phyloP scores from a whole-genome alignment of 2,113 vertebrate species.

The Lota lota region DNA sequence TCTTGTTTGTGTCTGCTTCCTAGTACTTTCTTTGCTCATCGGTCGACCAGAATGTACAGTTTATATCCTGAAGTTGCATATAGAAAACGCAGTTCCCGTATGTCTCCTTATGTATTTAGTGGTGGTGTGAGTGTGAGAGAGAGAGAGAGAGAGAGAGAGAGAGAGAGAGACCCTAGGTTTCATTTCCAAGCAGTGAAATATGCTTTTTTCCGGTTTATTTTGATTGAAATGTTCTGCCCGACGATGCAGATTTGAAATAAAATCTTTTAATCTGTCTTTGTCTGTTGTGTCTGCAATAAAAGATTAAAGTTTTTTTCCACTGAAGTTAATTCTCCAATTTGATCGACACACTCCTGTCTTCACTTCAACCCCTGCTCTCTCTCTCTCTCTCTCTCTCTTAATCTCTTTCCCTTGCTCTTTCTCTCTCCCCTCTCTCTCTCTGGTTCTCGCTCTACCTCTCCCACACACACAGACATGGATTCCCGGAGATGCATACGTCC shows the following conservation, averaged over 20 bases:
- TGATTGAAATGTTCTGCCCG: constrained; percentile 65
- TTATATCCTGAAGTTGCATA: constrained; percentile 23
- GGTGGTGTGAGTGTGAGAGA: constrained; percentile 54
- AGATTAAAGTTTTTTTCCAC: constrained; percentile 28
- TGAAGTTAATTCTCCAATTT: constrained; percentile 25
- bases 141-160: no score
- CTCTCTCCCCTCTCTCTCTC: neutral
- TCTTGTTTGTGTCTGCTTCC: constrained; percentile 44
- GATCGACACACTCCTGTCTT: constrained; percentile 26
- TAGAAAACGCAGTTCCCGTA: no score
- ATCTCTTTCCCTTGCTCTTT: constrained; percentile 1
- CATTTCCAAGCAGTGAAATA: constrained; percentile 51
- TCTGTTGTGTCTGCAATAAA: constrained; percentile 36
- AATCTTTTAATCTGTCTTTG: constrained; percentile 62
- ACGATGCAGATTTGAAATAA: constrained; percentile 74
- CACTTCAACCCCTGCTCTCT: neutral
- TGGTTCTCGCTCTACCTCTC: constrained; percentile 2
- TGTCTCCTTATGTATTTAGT: no score
- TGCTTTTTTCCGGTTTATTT: constrained; percentile 63
- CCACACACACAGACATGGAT: constrained; percentile 20
- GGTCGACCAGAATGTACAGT: constrained; percentile 56
- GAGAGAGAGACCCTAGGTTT: constrained; percentile 57
- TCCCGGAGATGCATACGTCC: constrained; percentile 29
- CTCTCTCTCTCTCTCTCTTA: neutral
- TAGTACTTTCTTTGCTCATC: constrained; percentile 32